These are phyloP conservation scores for Trichogramma pretiosum DNA, from an alignment of 1,140 invertebrate genomes.

Conservation along the genomic window DNA sequence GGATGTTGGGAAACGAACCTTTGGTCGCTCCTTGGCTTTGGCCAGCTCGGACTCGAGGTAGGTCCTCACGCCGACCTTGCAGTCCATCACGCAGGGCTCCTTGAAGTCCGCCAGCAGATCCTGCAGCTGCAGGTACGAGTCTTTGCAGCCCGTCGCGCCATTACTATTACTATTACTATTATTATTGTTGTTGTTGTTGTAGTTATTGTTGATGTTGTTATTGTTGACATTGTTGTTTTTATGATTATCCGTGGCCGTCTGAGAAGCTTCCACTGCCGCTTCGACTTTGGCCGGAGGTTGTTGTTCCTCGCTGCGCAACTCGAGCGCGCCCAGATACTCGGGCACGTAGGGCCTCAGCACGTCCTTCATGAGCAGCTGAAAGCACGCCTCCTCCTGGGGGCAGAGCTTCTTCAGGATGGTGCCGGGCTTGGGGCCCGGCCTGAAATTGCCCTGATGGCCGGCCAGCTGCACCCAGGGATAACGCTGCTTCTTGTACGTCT, in stretches of 20 bases:
- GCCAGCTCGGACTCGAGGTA: constrained; percentile 91
- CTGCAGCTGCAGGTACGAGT: constrained; percentile 76
- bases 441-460: constrained; percentile 90
- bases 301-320: too few relatives aligned
- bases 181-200: constrained; percentile 1
- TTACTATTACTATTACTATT: too few relatives aligned
- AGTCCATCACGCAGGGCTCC: constrained; percentile 92
- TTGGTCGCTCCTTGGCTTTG: constrained; percentile 90
- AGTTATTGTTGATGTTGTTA: background rate
- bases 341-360: constrained; percentile 80
- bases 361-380: constrained; percentile 80
- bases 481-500: constrained; percentile 89
- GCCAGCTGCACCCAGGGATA: constrained; percentile 95
- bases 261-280: too few relatives aligned
- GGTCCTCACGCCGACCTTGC: constrained; percentile 89
- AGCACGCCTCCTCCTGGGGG: constrained; percentile 78
- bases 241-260: too few relatives aligned
- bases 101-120: constrained; percentile 85
- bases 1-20: too few relatives aligned
- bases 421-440: constrained; percentile 81
- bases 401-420: constrained; percentile 91
- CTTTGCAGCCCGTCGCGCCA: constrained; percentile 20
- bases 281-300: too few relatives aligned
- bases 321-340: constrained; percentile 68
- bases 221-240: background rate